Percentiles rank a stretch among this genome's conserved stretches.
These are phyloP conservation scores for Drosophila seclusa DNA, from an alignment of 2,888 invertebrate species.

Conservation along the genomic window DNA sequence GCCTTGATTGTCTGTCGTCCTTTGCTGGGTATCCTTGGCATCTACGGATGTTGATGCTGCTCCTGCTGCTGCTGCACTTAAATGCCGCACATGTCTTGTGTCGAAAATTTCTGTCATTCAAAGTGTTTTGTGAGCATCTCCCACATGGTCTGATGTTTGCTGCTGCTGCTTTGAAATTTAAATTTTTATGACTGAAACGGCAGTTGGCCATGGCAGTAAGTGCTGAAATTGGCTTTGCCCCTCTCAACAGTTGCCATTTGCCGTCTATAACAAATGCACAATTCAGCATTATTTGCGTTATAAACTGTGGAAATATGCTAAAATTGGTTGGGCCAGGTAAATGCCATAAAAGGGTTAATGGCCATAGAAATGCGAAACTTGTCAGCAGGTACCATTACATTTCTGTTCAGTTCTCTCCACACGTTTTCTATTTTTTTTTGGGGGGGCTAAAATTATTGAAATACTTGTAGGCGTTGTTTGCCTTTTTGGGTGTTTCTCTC, in stretches of 20 bases:
- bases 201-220: slow-evolving; percentile 48
- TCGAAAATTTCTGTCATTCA: slow-evolving; percentile 78
- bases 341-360: slow-evolving; percentile 74
- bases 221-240: slow-evolving; percentile 66
- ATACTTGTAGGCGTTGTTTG: slow-evolving; percentile 66
- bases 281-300: slow-evolving; percentile 75
- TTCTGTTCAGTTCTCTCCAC: slow-evolving; percentile 12
- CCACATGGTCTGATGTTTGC: slow-evolving; percentile 43
- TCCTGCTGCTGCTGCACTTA: slow-evolving; percentile 51
- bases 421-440: background rate
- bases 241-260: slow-evolving; percentile 44
- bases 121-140: slow-evolving; percentile 57
- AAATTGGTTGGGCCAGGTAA: slow-evolving; percentile 59
- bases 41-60: slow-evolving; percentile 8
- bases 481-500: slow-evolving; percentile 15
- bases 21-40: slow-evolving; percentile 41
- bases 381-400: slow-evolving; percentile 68
- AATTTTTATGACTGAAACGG: slow-evolving; percentile 69
- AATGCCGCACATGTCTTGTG: slow-evolving; percentile 74
- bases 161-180: slow-evolving; percentile 76
- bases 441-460: slow-evolving; percentile 67
- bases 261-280: slow-evolving; percentile 77
- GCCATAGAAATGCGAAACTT: slow-evolving; percentile 76
- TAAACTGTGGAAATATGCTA: slow-evolving; percentile 78
- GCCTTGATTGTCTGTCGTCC: slow-evolving; percentile 48